Evolutionary conservation across 2,888 invertebrate species (phyloP), one percentile per base, ranked within the genome.

Genomic region (Chydorus sphaericus): DNA sequence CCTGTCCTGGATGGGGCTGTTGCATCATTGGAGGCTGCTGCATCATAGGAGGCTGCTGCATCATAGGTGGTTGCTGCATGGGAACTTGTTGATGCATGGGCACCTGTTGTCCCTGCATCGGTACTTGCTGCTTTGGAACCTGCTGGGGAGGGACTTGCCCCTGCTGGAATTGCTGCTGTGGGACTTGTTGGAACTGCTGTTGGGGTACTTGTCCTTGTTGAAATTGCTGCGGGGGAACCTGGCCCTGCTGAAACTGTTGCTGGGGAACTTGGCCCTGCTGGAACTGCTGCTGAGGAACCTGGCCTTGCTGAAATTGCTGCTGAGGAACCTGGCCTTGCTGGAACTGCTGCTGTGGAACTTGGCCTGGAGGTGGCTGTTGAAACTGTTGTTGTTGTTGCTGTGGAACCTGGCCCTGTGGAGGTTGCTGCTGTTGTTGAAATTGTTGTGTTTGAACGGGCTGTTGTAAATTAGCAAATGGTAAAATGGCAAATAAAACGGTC

Each of bases 41-140:
- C 14, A 26, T 23, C 44, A 44, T 44, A 10, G 33, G 33, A 33
- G 14, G 8, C 28, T 44, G 44, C 20, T 38, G 38, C 38, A 26
- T 23, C 44, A 44, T 44, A 2, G 44, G 44, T 3, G 26, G 23
- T 18, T 44, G 44, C 38, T 44, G 44, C 44, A 44, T 44, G 2
- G 44, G 44, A 4, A 44, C 44, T 18, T 44, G 44, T 28, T 20
- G 48, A 14, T 33, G 38, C 6, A 38, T 8, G 2, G 38, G 38
- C 7, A 16, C 31, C n/a, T 29, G 31, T 4, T 48, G 23, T n/a
- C n/a, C n/a, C 18, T 31, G 51, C 31, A 20, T 31, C 4, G 30
- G 50, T 3, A 50, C 50, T 36, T 51, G 51, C 36, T 48, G 44
- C 20, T 50, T 28, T 6, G 50, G 51, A 11, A 51, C 51, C 16